Conservation (phyloP, 2,797 vertebrate species). For the Delichon dasypus region DNA sequence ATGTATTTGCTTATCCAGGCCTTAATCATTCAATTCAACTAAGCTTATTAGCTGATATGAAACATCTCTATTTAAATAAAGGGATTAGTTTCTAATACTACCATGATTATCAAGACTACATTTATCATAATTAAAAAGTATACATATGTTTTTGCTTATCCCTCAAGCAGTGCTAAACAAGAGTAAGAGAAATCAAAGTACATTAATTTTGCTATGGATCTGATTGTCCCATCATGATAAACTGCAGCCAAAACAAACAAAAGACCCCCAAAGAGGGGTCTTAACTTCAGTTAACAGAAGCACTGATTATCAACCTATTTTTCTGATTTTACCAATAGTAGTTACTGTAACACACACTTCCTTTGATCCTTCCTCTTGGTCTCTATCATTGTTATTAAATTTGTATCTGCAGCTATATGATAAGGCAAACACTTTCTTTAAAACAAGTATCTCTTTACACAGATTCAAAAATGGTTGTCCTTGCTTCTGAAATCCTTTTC, state of each 20-base stretch:
- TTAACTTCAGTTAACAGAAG: background rate
- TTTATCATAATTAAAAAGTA: slow-evolving; percentile 16
- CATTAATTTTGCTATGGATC: background rate
- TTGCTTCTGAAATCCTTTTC: background rate
- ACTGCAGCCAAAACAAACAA: background rate
- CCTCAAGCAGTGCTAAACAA: background rate
- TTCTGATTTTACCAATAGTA: background rate
- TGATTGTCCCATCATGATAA: background rate
- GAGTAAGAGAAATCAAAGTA: background rate
- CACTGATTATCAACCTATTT: background rate
- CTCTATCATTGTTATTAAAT: background rate
- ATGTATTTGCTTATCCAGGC: background rate
- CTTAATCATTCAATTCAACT: slow-evolving; percentile 13
- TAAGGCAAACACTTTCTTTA: background rate
- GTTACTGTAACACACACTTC: background rate
- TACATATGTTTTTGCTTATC: background rate
- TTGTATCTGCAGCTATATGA: background rate
- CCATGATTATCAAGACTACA: slow-evolving; percentile 17
- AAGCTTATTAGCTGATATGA: background rate
- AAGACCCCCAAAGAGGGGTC: background rate
- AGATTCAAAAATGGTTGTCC: background rate
- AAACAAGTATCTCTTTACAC: background rate
- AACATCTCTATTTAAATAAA: slow-evolving; percentile 47
- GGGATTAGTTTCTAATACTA: background rate
- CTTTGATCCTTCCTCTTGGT: background rate